Evolutionary conservation across 2,888 invertebrate genomes (phyloP), one percentile per base, ranked within the genome.

Genomic region (Zaprionus obscuricornis): DNA sequence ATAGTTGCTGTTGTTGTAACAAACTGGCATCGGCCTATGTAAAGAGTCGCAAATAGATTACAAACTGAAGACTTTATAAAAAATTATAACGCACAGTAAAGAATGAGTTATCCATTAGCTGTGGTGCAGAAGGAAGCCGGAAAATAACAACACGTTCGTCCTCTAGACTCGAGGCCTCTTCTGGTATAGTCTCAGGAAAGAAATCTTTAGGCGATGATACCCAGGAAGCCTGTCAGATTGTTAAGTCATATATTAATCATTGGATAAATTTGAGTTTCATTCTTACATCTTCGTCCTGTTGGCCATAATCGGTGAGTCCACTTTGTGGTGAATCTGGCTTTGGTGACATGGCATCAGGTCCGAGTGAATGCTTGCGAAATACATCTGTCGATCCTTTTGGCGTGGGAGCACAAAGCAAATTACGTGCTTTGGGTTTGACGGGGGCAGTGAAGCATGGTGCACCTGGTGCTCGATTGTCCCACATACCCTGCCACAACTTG

Each of bases 391-490:
- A 92, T 72, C 91, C 92, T 86, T 91, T 91, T 85, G 91, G 92
- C 73, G 91, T 92, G 74, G 92, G 89, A 34, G 93, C 93, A 73
- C 92, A 93, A 74, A 95, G 91, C 31, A 93, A 90, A 66, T 94
- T 92, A 65, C 94, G 93, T 5, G 96, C 96, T 86, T 96, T 96
- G 0, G 98, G 98, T 89, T 98, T 97, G 57, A 98, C 98, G 14
- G 97, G 96, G 0, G 98, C 96, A 0, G 96, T 95, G 89, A 99
- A 99, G 88, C 98, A 98, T 0, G 96, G 92, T 0, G 98, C 94
- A 62, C 98, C 98, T 0, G 99, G 99, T 86, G 98, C 96, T 24
- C 96, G 93, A 90, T 96, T 97, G 84, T 98, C 97, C 96, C 98
- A 98, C 92, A 99, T 92, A 0, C 98, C 95, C 86, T 97, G 95